Evolutionary conservation across 2,888 invertebrate genomes (phyloP), one percentile per base, ranked within the genome.

Genomic region (Drosophila villosipedis): DNA sequence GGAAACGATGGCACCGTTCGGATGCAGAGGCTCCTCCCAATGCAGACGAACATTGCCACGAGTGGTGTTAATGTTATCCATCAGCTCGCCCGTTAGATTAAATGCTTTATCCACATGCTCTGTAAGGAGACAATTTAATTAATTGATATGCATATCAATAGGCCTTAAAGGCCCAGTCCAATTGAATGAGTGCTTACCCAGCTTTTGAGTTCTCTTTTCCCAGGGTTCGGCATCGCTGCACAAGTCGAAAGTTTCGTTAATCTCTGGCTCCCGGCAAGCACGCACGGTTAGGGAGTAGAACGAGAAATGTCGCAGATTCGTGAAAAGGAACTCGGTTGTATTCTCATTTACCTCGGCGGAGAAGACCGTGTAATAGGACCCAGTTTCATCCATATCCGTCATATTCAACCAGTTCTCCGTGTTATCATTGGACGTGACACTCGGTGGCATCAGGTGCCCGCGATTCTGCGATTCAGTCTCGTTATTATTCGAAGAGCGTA

Each of bases 1-100:
- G 0, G 96, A 96, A 50, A 98, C 95, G 54, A 99, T 96, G 70
- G 96, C 95, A 3, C 99, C 98, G 93, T 99, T 99, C 0, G 99
- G 98, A 75, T 96, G 94, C 30, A 91, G 83, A 0, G 99, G 99
- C 81, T 96, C 96, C 4, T 95, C 94, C 99, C 99, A 99, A 33
- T 94, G 94, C 4, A 98, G 94, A 55, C 95, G 95, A 19, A 97
- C 95, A 80, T 94, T 94, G 1, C 95, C 95, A 28, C 94, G 82
- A 0, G 95, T 94, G 74, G 95, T 94, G 19, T 93, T 93, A 0
- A 88, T 85, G 10, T 73, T 75, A 60, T 89, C 91, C 19, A 84
- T 37, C n/a, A 86, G 41, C 0, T 62, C 88, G 1, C 94, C 94
- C 1, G 92, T 93, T 28, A 95, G 92, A 70, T 94, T 93, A 19